A percentile compares a stretch with the other conserved stretches of the same genome.
Conservation (phyloP, 2,113 vertebrate species). For the Cynopterus brachyotis region DNA sequence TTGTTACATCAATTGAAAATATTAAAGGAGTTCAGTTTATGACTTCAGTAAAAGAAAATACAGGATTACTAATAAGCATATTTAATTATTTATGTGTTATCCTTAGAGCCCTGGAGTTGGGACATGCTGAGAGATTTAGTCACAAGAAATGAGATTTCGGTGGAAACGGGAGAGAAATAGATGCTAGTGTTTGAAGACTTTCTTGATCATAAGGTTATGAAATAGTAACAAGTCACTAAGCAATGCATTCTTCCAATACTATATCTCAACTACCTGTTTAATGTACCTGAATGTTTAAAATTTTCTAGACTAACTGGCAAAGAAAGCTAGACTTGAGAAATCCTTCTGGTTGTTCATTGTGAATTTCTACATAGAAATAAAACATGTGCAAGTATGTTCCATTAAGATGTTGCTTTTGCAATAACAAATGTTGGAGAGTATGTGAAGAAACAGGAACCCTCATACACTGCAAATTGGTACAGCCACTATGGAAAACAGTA, state of each 20-base stretch:
- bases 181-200: neutral
- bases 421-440: too few relatives aligned
- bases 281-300: neutral
- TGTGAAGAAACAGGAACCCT: too few relatives aligned
- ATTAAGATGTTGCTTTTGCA: neutral
- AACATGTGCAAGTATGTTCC: neutral
- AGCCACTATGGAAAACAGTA: too few relatives aligned
- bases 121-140: neutral
- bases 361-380: neutral
- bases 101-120: neutral
- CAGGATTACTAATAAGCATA: neutral
- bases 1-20: neutral
- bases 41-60: neutral
- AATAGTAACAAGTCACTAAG: neutral
- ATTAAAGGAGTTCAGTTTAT: neutral
- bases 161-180: neutral
- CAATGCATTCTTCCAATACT: neutral
- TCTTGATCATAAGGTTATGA: neutral
- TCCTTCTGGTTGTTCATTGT: neutral
- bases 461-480: too few relatives aligned
- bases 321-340: neutral
- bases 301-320: neutral
- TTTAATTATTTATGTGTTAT: neutral
- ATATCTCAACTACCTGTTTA: neutral
- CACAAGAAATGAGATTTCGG: neutral